Percentiles rank a stretch among this genome's conserved stretches.
phyloP scores from a whole-genome alignment of 1,140 invertebrate genomes.

The Drosophila paulistorum region DNA sequence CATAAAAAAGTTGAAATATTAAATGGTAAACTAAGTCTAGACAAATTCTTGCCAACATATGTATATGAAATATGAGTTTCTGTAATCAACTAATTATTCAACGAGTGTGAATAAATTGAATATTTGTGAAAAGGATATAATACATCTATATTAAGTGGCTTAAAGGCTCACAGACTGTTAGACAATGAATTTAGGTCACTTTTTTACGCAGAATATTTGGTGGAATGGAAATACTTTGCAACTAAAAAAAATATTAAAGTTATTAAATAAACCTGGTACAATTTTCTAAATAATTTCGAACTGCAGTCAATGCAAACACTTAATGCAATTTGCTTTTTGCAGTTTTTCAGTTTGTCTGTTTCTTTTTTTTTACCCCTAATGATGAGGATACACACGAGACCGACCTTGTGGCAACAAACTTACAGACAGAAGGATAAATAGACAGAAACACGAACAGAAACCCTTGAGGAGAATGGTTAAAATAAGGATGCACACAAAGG shows the following conservation, averaged over 20 bases:
- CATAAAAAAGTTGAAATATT: not conserved
- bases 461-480: slow-evolving; percentile 4
- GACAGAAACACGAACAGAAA: slow-evolving; percentile 1
- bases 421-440: not conserved
- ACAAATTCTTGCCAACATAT: not conserved
- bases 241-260: no score
- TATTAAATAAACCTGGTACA: no score
- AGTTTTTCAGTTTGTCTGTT: not conserved
- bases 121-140: no score
- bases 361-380: slow-evolving; percentile 1
- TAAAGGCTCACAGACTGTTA: no score
- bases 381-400: not conserved
- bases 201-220: no score
- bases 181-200: no score
- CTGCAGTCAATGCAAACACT: slow-evolving; percentile 8
- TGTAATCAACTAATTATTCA: not conserved
- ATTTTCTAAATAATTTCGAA: not conserved
- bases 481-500: not conserved
- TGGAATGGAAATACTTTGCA: no score
- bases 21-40: not conserved
- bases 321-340: slow-evolving; percentile 2
- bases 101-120: no score
- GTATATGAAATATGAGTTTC: not conserved
- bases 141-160: no score
- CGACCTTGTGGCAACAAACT: slow-evolving; percentile 4